Percentiles rank a stretch among this genome's conserved stretches.
These are phyloP conservation scores for Bombylius major DNA, from an alignment of 2,888 invertebrate genomes.

Conservation along the genomic window DNA sequence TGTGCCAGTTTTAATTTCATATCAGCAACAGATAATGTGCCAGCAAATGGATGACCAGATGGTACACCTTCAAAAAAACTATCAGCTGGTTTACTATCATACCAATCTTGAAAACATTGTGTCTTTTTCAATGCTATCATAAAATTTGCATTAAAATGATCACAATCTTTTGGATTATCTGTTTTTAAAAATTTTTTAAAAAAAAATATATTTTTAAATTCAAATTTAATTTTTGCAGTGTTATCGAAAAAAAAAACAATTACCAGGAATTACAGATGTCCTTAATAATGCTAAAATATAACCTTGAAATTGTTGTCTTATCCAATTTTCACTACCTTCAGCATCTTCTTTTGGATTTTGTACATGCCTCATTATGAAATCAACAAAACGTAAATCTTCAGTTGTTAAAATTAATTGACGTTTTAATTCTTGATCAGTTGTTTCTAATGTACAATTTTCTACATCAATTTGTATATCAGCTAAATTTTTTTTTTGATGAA, in stretches of 20 bases:
- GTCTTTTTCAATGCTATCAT: slow-evolving; percentile 76
- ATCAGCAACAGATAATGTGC: slow-evolving; percentile 86
- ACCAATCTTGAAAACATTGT: slow-evolving; percentile 82
- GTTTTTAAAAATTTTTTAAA: slow-evolving; percentile 8
- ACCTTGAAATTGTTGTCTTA: slow-evolving; percentile 83
- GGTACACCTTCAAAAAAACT: slow-evolving; percentile 55
- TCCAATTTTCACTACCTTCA: slow-evolving; percentile 94
- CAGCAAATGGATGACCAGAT: slow-evolving; percentile 86
- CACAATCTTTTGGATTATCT: slow-evolving; percentile 68
- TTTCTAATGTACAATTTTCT: slow-evolving; percentile 75
- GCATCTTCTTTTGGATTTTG: slow-evolving; percentile 54
- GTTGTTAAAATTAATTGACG: slow-evolving; percentile 80
- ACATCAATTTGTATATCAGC: slow-evolving; percentile 88
- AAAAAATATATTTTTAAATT: neutral
- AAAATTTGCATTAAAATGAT: slow-evolving; percentile 79
- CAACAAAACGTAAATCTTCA: slow-evolving; percentile 91
- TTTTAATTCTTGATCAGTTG: slow-evolving; percentile 60
- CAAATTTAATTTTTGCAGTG: neutral
- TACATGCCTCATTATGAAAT: slow-evolving; percentile 73
- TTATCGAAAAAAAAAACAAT: slow-evolving; percentile 6
- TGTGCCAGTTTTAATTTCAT: slow-evolving; percentile 85
- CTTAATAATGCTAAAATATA: slow-evolving; percentile 71
- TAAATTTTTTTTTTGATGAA: slow-evolving; percentile 85
- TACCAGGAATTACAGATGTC: slow-evolving; percentile 63
- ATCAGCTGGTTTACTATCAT: slow-evolving; percentile 45